A percentile compares a stretch with the other conserved stretches of the same genome.
Conservation (phyloP, 2,797 vertebrate species). For the Gambelia wislizenii region DNA sequence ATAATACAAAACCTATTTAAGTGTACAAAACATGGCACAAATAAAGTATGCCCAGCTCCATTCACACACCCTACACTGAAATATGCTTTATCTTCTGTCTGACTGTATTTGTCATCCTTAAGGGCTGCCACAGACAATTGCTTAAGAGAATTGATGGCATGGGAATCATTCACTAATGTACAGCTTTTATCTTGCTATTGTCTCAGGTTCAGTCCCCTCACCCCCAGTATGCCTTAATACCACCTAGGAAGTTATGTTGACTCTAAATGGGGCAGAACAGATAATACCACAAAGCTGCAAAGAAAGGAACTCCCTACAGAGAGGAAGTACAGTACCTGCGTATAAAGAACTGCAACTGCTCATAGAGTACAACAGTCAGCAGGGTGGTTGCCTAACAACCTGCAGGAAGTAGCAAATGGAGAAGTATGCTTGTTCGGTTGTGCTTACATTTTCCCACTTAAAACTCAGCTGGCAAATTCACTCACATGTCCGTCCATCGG, state of each 20-base stretch:
- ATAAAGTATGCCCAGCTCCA: not conserved
- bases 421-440: conserved; percentile 11
- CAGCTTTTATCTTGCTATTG: not conserved
- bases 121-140: not conserved
- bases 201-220: not conserved
- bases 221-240: not conserved
- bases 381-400: conserved; percentile 30
- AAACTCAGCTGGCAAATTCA: conserved; percentile 10
- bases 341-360: conserved; percentile 9
- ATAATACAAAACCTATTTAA: not conserved
- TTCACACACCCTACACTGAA: not conserved
- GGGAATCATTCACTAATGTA: not conserved
- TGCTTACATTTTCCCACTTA: conserved; percentile 4
- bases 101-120: not conserved
- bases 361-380: conserved; percentile 1
- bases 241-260: not conserved
- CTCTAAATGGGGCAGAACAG: not conserved
- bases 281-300: conserved; percentile 3
- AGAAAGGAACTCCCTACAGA: conserved; percentile 4
- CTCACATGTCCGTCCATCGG: not conserved
- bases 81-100: not conserved
- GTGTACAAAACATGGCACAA: not conserved
- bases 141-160: not conserved
- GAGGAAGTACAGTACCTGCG: not conserved
- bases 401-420: conserved; percentile 36